Percentiles rank a stretch among this genome's conserved stretches.
These are phyloP conservation scores for Drosophila suzukii DNA, from an alignment of 1,140 invertebrate genomes.

Conservation along the genomic window DNA sequence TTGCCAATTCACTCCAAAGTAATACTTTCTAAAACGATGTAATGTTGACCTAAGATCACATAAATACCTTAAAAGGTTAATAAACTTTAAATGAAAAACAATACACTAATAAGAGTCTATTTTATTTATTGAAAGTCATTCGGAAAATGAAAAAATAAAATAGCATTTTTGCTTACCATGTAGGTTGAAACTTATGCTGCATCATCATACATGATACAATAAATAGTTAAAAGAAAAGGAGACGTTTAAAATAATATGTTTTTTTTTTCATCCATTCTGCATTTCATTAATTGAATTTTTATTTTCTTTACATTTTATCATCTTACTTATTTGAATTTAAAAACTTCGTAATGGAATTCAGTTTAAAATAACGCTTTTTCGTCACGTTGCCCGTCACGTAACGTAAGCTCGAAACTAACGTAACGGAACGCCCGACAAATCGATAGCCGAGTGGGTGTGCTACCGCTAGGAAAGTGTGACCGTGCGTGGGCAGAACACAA, in stretches of 20 bases:
- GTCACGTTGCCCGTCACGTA: neutral
- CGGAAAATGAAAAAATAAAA: no score
- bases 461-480: constrained; percentile 17
- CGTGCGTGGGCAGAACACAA: constrained; percentile 16
- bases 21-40: neutral
- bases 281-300: no score
- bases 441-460: neutral
- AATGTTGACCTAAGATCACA: no score
- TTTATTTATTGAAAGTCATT: no score
- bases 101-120: no score
- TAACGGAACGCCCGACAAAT: neutral
- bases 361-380: neutral
- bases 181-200: no score
- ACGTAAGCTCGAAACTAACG: neutral
- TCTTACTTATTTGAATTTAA: neutral
- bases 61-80: no score
- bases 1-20: neutral
- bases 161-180: no score
- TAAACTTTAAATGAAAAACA: no score
- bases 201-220: neutral
- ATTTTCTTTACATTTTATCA: no score
- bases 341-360: neutral
- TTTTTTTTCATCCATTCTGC: no score
- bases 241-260: neutral
- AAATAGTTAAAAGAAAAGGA: neutral